Base-by-base conservation (phyloP, 2,888 invertebrate species). In the Drosophila mulleri region DNA sequence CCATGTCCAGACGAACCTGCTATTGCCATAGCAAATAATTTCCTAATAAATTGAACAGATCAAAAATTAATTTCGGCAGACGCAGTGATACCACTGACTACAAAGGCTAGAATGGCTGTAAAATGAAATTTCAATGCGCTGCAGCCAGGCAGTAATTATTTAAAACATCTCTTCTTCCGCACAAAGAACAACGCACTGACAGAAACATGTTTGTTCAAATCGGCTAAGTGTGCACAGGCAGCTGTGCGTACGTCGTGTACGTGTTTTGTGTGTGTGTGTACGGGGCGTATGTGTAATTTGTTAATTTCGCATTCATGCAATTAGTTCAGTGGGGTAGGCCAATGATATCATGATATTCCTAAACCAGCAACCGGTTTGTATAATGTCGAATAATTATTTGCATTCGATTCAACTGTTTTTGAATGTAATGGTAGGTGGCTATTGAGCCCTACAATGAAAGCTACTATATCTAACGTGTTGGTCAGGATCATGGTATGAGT, bases 321-420 rank as follows among this genome's bases (percentile, higher is more conserved):
- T 64, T 75, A 68, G 67, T 41, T 48, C 59, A 18, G 26, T 50
- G 39, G 67, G 44, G 44, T 45, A 47, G 23, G 48, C 16, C 14
- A 18, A 37, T n/a, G 41, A 41, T n/a, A 41, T 44, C 23, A 26
- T 35, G 39, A 8, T 41, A 35, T 35, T 16, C 35, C 42, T 37
- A 26, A 41, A 45, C 35, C 26, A 44, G 41, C 32, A 47, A 26
- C 4, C 35, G 29, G 18, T 54, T 39, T 37, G 56, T 26, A 72
- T 70, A 70, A 72, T 83, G 67, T 58, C 67, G 75, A 87, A 78
- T 83, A 89, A 87, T 89, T 82, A 82, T 88, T 76, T 78, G 69
- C 61, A 71, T 82, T 84, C 71, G 70, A 89, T 81, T 75, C 50
- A 32, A 42, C 50, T 60, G 42, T 18, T 23, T 29, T 29, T 29